Evolutionary conservation across 1,140 invertebrate genomes (phyloP), one percentile per base, ranked within the genome.

Genomic region (Apocrypta bakeri): DNA sequence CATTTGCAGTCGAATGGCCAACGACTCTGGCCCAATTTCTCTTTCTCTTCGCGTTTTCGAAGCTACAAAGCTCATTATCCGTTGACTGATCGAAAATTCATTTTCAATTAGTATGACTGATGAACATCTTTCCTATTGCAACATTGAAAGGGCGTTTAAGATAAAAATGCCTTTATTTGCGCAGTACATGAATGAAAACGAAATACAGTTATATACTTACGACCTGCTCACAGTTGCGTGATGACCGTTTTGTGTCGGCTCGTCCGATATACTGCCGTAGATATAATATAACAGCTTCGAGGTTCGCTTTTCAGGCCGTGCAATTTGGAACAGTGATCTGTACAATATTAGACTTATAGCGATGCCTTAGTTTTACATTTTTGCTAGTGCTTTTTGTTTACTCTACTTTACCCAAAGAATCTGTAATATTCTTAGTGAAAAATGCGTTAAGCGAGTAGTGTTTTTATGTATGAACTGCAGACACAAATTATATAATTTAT

Each of bases 261-360:
- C 63, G 24, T 73, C 72, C 24, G 61, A 68, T 72, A 14, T 3
- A 2, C 33, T 27, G 56, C 63, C 73, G 61, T 66, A 81, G 75
- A n/a, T n/a, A n/a, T 63, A 63, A 81, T 81, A 75, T 81, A 81
- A 68, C 72, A 81, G 37, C 72, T 40, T 2, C 48, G 66, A 31
- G 33, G 25, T 72, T 68, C 71, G 66, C 29, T 79, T 79, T 72
- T 56, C 21, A 79, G 21, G 2, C 56, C 21, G 29, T 66, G 21
- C 21, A 17, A 56, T 56, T 56, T 6, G 48, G 21, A n/a, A 56
- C 48, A 17, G 17, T 6, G 48, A 6, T 56, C 0, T 56, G 48
- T 56, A 7, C 21, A 21, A 56, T n/a, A 56, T 1, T 2, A n/a
- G n/a, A 56, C 48, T 17, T 56, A 21, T 56, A 48, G 48, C 21